Percentiles rank a stretch among this genome's conserved stretches.
These are phyloP conservation scores for Corythaixoides concolor DNA, from an alignment of 2,113 vertebrate species.

Conservation along the genomic window DNA sequence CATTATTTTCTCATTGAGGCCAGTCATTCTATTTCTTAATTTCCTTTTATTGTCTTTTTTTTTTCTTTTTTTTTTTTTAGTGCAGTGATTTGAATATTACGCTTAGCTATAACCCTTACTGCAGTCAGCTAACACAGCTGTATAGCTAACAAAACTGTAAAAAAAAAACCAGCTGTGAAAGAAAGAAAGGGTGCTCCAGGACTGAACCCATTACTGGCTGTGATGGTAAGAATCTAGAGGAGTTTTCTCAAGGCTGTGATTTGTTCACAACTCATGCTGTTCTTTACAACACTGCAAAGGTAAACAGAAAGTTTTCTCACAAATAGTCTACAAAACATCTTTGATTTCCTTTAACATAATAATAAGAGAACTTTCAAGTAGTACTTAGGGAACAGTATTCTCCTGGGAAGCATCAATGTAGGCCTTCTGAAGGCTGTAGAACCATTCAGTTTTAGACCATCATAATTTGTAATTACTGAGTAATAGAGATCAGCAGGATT, in stretches of 20 bases:
- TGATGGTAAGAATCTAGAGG: background rate
- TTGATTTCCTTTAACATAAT: background rate
- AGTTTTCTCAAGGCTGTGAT: background rate
- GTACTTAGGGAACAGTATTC: background rate
- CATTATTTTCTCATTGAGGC: background rate
- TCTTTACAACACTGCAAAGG: background rate
- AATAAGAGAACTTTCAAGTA: background rate
- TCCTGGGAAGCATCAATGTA: background rate
- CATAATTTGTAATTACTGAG: background rate
- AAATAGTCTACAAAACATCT: background rate
- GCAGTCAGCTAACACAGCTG: background rate
- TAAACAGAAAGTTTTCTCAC: background rate
- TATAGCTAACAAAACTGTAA: background rate
- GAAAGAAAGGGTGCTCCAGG: background rate
- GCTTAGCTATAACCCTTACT: background rate
- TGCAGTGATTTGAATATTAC: background rate
- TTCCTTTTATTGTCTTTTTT: too few relatives aligned
- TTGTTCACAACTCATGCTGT: background rate
- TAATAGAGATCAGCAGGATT: background rate
- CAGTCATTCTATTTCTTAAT: background rate
- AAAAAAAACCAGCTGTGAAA: background rate
- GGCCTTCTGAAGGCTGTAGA: background rate
- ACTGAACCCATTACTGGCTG: background rate
- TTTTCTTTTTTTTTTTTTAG: background rate
- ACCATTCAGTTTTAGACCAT: background rate